A percentile compares a stretch with the other conserved stretches of the same genome.
Conservation (phyloP, 2,797 vertebrate species). For the Chelon labrosus region DNA sequence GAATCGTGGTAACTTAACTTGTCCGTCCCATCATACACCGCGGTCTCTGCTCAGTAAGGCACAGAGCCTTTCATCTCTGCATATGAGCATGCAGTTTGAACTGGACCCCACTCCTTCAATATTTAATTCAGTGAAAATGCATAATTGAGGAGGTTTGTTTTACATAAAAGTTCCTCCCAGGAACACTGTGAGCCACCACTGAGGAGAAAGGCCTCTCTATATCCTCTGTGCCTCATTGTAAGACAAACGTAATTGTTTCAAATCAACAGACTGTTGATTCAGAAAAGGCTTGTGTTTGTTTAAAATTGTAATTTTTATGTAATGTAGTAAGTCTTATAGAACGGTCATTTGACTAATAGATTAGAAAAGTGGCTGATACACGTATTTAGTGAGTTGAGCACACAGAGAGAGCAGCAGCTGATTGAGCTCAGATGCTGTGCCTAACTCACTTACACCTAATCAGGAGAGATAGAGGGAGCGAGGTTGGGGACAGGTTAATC, state of each 20-base stretch:
- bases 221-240: not conserved
- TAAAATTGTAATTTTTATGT: not conserved
- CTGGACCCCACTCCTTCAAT: constrained; percentile 62
- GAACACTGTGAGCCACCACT: constrained; percentile 37
- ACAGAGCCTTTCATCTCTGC: constrained; percentile 31
- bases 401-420: constrained; percentile 33
- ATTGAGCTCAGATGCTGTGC: constrained; percentile 45
- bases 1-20: not conserved
- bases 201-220: constrained; percentile 20
- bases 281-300: not conserved
- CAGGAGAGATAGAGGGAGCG: not conserved
- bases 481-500: constrained; percentile 21
- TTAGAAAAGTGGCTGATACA: not conserved
- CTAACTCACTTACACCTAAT: constrained; percentile 51
- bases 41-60: constrained; percentile 4
- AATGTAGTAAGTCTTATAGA: not conserved
- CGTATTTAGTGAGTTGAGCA: not conserved
- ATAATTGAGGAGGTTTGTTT: constrained; percentile 78
- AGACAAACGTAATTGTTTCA: not conserved
- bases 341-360: not conserved
- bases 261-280: not conserved
- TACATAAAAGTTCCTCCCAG: constrained; percentile 56
- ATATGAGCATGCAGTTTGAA: constrained; percentile 27
- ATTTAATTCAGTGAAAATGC: constrained; percentile 71
- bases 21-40: not conserved